Conservation (phyloP, 1,140 invertebrate species). For the Macrotrachela quadricornifera region DNA sequence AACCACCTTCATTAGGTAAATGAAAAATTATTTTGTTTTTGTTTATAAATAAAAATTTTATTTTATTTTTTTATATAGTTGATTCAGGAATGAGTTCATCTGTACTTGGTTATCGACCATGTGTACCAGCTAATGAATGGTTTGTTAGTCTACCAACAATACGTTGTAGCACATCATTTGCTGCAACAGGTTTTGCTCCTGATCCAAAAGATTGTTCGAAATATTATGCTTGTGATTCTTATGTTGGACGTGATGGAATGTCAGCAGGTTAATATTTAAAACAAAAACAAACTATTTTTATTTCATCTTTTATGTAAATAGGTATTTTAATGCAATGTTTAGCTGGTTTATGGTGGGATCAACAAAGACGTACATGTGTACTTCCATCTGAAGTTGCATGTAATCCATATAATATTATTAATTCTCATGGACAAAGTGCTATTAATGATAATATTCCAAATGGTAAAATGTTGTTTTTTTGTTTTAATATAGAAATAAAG, state of each 20-base stretch:
- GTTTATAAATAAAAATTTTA: no score
- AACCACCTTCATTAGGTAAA: no score
- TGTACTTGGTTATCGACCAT: not conserved
- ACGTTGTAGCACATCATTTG: not conserved
- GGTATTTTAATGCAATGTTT: conserved; percentile 1
- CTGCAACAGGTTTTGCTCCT: conserved; percentile 1
- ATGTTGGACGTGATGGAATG: not conserved
- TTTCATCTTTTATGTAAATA: not conserved
- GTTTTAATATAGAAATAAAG: no score
- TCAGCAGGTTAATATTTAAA: not conserved
- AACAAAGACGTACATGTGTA: conserved; percentile 4
- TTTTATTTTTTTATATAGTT: no score
- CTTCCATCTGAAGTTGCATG: conserved; percentile 1
- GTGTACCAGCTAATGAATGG: conserved; percentile 3
- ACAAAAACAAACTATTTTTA: not conserved
- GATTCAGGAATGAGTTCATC: not conserved
- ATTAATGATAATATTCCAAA: no score
- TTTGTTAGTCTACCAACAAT: not conserved
- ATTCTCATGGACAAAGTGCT: not conserved
- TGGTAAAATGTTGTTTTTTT: no score
- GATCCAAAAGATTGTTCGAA: conserved; percentile 9
- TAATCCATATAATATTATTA: conserved; percentile 5
- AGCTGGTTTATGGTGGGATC: conserved; percentile 8
- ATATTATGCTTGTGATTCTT: not conserved
- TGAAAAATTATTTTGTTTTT: no score